phyloP scores from a whole-genome alignment of 2,113 vertebrate genomes.

The Hymenochirus boettgeri region DNA sequence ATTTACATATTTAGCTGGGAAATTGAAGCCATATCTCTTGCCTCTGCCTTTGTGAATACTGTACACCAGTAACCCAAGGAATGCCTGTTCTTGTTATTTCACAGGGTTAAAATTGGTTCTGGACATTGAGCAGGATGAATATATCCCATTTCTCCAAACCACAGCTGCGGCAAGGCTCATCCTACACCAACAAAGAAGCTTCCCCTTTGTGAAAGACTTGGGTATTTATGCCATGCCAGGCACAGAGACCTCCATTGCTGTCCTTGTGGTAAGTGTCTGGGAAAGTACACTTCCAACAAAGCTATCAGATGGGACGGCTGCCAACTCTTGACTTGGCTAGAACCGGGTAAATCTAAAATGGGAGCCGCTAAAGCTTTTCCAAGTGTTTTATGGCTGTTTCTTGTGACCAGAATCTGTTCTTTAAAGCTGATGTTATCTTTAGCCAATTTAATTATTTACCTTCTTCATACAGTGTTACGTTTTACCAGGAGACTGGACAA shows the following conservation, averaged over 20 bases:
- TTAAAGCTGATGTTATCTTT: conserved; percentile 24
- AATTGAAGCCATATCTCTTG: too few relatives aligned
- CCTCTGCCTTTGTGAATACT: too few relatives aligned
- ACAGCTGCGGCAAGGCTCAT: conserved; percentile 64
- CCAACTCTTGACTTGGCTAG: conserved; percentile 45
- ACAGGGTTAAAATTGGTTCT: conserved; percentile 72
- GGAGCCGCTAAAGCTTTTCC: conserved; percentile 18
- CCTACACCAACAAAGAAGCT: conserved; percentile 69
- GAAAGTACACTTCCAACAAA: conserved; percentile 48
- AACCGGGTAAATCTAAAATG: conserved; percentile 57
- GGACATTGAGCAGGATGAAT: conserved; percentile 71
- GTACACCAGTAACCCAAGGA: too few relatives aligned
- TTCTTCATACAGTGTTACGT: too few relatives aligned
- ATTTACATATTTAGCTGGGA: too few relatives aligned
- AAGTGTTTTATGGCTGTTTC: conserved; percentile 13
- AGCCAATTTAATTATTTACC: neutral
- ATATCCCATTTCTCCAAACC: conserved; percentile 65
- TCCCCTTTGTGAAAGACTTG: conserved; percentile 71
- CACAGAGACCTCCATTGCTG: conserved; percentile 71
- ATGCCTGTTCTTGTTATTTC: too few relatives aligned
- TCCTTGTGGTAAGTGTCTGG: conserved; percentile 63
- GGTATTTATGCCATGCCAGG: conserved; percentile 70
- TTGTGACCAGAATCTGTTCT: conserved; percentile 19
- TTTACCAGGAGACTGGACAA: too few relatives aligned
- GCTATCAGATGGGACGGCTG: conserved; percentile 55